phyloP scores from a whole-genome alignment of 1,140 invertebrate genomes.

The Leptopilina clavipes region DNA sequence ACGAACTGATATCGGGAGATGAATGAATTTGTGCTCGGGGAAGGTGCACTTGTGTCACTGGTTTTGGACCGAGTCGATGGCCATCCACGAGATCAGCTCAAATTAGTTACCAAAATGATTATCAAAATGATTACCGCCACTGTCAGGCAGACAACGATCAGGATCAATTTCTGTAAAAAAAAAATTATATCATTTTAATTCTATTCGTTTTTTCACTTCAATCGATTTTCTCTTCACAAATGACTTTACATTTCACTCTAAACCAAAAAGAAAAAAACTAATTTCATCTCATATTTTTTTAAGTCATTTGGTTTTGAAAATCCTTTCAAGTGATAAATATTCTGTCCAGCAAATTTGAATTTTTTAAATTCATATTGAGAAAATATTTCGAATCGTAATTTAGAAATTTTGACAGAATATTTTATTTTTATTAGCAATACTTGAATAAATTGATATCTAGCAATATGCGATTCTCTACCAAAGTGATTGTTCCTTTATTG shows the following conservation, averaged over 20 bases:
- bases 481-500: background rate
- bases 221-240: background rate
- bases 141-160: conserved; percentile 86
- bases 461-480: background rate
- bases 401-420: background rate
- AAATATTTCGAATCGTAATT: too few relatives aligned
- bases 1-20: conserved; percentile 19
- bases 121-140: conserved; percentile 84
- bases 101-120: conserved; percentile 79
- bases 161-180: conserved; percentile 89
- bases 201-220: background rate
- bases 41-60: conserved; percentile 26
- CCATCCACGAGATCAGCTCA: conserved; percentile 57
- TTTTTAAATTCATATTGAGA: background rate
- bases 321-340: background rate
- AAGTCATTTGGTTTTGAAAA: background rate
- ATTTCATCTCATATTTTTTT: too few relatives aligned
- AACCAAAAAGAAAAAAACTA: too few relatives aligned
- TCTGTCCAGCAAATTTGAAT: background rate
- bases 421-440: background rate
- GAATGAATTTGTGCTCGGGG: conserved; percentile 8
- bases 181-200: conserved; percentile 65
- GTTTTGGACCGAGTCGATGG: conserved; percentile 3
- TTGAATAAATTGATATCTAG: background rate
- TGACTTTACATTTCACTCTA: too few relatives aligned